Percentiles rank a stretch among this genome's conserved stretches.
These are phyloP conservation scores for Penelope pileata DNA, from an alignment of 2,113 vertebrate genomes.

Conservation along the genomic window DNA sequence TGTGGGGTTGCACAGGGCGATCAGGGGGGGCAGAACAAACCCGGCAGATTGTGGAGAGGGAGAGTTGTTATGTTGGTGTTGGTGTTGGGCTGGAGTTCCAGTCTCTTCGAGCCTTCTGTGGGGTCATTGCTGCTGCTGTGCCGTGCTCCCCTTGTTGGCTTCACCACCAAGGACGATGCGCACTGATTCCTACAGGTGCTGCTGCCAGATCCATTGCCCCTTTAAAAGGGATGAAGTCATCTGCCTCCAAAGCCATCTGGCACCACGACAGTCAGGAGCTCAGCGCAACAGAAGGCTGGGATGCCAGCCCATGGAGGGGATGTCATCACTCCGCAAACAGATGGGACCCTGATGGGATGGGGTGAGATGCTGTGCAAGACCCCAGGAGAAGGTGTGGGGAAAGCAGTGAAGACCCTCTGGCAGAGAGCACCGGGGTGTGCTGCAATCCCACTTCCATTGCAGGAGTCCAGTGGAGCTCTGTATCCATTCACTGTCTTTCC, in stretches of 20 bases:
- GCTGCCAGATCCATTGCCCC: slow-evolving; percentile 39
- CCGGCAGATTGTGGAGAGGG: not conserved
- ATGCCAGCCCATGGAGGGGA: slow-evolving; percentile 59
- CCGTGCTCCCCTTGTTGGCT: not conserved
- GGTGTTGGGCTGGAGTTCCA: not conserved
- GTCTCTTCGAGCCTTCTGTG: not conserved
- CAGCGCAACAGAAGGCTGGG: slow-evolving; percentile 77
- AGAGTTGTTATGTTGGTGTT: not conserved
- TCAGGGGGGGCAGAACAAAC: not conserved
- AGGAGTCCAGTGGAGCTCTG: not conserved
- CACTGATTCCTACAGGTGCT: not conserved
- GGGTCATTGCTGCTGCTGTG: not conserved
- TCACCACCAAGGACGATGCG: not conserved
- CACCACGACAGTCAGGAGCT: slow-evolving; percentile 53
- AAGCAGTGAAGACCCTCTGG: slow-evolving; percentile 14
- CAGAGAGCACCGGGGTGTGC: slow-evolving; percentile 14
- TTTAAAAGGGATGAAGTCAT: slow-evolving; percentile 81
- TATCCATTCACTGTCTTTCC: not conserved
- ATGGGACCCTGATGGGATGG: slow-evolving; percentile 69
- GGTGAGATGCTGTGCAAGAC: not conserved
- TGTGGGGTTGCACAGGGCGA: not conserved
- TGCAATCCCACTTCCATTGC: not conserved
- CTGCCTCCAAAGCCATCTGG: slow-evolving; percentile 67
- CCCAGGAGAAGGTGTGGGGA: slow-evolving; percentile 20
- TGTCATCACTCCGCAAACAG: slow-evolving; percentile 72